Base-by-base conservation (phyloP, 2,113 vertebrate genomes). In the Tychaedon coryphoeus region DNA sequence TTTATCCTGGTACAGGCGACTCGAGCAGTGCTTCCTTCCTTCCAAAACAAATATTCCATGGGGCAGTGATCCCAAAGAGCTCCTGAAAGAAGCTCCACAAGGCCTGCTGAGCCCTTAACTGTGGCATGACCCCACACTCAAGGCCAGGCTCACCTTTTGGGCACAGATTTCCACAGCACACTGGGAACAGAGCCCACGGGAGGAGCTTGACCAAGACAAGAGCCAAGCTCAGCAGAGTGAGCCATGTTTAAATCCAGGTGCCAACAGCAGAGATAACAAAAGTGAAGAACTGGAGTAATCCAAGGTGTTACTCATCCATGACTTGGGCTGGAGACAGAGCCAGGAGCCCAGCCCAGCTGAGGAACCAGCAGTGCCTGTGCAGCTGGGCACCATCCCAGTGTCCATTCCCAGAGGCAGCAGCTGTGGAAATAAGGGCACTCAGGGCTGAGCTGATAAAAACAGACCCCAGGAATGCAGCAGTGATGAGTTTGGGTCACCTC, bases 381-480 rank as follows among this genome's bases (percentile, higher is more conserved):
- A 51, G 48, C 50, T 58, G 54, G 71, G 36, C 36, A 17, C 20
- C 38, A 9, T 19, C 33, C 42, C 66, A 66, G 33, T 1, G 5
- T 3, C 38, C 43, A 10, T 9, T 5, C 24, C 15, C 70, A 64
- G 31, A 8, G 43, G 6, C 65, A 72, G 14, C 19, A 72, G 14
- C 19, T 19, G 2, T 1, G 14, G 4, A 1, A 58, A 26, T 4
- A 5, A n/a, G 8, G 7, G 0, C 0, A 1, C 3, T 19, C 0
- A 13, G 1, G 8, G 8, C 69, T 80, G 51, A 71, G 29, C 6
- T 22, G 1, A 45, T 7, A 12, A 33, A 76, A 53, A 53, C 3
- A 77, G 58, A 15, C 7, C 34, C 56, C 54, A 28, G 77, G 8
- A 61, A 79, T 3, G 5, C 22, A 60, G 34, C 0, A 2, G 2